Evolutionary conservation across 2,797 vertebrate genomes (phyloP), one percentile per base, ranked within the genome.

Genomic region (Clarias platycephalus): DNA sequence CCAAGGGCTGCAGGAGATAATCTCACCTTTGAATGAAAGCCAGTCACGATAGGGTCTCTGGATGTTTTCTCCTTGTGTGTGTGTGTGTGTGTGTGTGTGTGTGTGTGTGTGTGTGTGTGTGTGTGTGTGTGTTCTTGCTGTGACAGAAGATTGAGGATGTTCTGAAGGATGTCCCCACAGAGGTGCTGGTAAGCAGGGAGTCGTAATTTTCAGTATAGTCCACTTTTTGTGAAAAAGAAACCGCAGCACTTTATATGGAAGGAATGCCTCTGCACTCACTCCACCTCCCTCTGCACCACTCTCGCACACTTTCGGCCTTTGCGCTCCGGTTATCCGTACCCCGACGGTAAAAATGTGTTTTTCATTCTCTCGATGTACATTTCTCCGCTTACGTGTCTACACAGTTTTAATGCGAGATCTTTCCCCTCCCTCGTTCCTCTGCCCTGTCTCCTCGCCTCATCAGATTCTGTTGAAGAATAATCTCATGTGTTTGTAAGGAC

Each of bases 191-290:
- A 66, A 86, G 66, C 86, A 81, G 84, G 84, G 86, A 93, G 83
- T 83, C 87, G 85, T 91, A 88, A 89, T 86, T 92, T 49, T 91
- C 77, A 87, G 63, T 90, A 76, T 91, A 91, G 86, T 89, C 85
- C 84, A 81, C 90, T 90, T 88, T 49, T 80, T 86, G 70, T 84
- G 72, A 87, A 89, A 87, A 88, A 88, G 72, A 91, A 89, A 85
- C 84, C 84, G 24, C 66, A 88, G 70, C 34, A 79, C 86, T 91
- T 91, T 88, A 90, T 90, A 84, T 90, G 90, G 91, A 92, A 92
- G 70, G 91, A 93, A 93, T 92, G 89, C 91, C 3, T 87, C 81
- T 80, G 26, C 84, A 49, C 57, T 4, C 13, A 31, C 31, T 53
- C 58, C 68, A 72, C 28, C 67, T 70, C 66, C 64, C 81, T 75